phyloP scores from a whole-genome alignment of 2,888 invertebrate genomes.

The Phorcus lineatus region DNA sequence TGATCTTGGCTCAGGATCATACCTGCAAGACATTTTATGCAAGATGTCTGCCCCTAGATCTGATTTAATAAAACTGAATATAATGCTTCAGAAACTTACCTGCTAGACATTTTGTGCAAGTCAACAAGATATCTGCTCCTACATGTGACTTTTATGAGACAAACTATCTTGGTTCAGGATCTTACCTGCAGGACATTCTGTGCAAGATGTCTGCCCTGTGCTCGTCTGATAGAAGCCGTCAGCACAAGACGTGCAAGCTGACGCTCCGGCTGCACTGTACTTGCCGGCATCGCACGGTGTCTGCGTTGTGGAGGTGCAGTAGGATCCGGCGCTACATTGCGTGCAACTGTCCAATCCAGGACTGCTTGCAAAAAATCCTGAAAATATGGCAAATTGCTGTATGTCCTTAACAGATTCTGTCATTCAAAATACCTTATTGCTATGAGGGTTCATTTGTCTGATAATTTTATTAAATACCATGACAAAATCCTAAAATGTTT shows the following conservation, averaged over 20 bases:
- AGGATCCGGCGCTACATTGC: constrained; percentile 55
- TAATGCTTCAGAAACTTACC: too few relatives aligned
- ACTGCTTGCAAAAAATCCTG: constrained; percentile 49
- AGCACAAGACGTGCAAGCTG: constrained; percentile 54
- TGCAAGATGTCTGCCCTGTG: constrained; percentile 57
- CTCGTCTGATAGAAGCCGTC: constrained; percentile 61
- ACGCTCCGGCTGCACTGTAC: constrained; percentile 58
- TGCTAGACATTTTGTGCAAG: too few relatives aligned
- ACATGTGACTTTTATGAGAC: too few relatives aligned
- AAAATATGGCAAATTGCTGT: neutral
- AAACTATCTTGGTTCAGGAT: neutral
- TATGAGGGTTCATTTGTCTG: too few relatives aligned
- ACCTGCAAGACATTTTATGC: too few relatives aligned
- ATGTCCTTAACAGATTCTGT: too few relatives aligned
- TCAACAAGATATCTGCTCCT: too few relatives aligned
- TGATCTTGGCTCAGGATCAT: constrained; percentile 1
- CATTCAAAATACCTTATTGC: too few relatives aligned
- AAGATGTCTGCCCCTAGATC: too few relatives aligned
- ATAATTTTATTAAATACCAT: too few relatives aligned
- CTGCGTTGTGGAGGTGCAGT: constrained; percentile 50
- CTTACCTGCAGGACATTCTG: constrained; percentile 66
- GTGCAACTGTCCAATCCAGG: constrained; percentile 52
- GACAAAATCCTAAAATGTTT: too few relatives aligned
- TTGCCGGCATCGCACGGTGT: constrained; percentile 62
- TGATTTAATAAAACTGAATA: constrained; percentile 1